Evolutionary conservation across 2,797 vertebrate species (phyloP), one percentile per base, ranked within the genome.

Genomic region (Cephalopachus bancanus): DNA sequence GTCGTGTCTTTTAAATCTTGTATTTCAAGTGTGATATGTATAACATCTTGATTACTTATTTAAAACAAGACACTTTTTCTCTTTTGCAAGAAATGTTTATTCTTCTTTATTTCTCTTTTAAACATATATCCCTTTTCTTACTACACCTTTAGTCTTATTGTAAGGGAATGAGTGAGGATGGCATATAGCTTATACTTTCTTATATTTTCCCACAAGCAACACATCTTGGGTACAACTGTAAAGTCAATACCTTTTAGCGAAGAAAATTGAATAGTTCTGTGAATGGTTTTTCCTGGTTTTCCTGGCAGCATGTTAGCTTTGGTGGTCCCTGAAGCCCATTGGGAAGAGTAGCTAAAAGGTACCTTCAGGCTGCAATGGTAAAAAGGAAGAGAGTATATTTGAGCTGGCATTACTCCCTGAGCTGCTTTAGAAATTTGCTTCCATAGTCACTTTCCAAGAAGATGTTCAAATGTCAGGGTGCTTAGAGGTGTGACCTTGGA

Each of bases 91-190:
- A 62, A n/a, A 87, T 53, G 33, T 75, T 81, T 89, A 16, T 84
- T 49, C 26, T 30, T 78, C 9, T 91, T 78, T 67, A 67, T 92
- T 59, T 91, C 30, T 55, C 11, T 80, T 51, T 57, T 55, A 33
- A 79, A 75, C 26, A 71, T 83, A n/a, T 44, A 74, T 65, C 60
- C 28, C 93, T 96, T 93, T 96, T 74, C 62, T 83, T 53, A 69
- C 28, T 20, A 33, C 1, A 49, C 4, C 2, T 33, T 65, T 71
- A 53, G 16, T 74, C 10, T 86, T 28, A 79, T 10, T 90, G n/a
- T 30, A 91, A 80, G 37, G 16, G 28, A 51, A 65, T 71, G 49
- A 91, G 26, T 74, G n/a, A 80, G 7, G 49, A 80, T n/a, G 5
- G 6, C 9, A 22, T 59, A 1, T 62, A 9, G 78, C 1, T 91